Evolutionary conservation across 2,888 invertebrate genomes (phyloP), one percentile per base, ranked within the genome.

Genomic region (Conchocele bisecta): DNA sequence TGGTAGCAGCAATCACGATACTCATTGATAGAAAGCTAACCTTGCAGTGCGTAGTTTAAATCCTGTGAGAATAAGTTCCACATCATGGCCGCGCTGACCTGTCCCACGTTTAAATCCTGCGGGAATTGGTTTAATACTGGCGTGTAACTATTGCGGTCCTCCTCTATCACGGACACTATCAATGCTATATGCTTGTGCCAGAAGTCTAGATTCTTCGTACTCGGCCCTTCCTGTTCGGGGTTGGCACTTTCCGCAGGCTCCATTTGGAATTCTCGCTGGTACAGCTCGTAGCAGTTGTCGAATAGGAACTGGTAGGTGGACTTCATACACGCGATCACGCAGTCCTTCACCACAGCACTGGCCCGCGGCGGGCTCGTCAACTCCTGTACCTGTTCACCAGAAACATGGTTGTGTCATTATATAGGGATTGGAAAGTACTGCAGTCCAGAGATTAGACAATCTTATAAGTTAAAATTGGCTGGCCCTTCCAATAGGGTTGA

Each of bases 241-340:
- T 83, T 82, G 29, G 76, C 69, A 35, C 85, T 83, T 9, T 79
- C 76, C 26, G 83, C 51, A 15, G 75, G 84, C 42, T 89, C 89
- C 0, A 88, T 85, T 71, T 90, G 91, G 80, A 90, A 91, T 79
- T 91, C 91, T 53, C 91, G 80, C 79, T 96, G 96, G 92, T 97
- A 99, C 41, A 99, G 93, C 89, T 99, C 99, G 92, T 98, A 98
- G 89, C 99, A 99, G 93, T 99, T 98, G 92, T 98, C 99, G 92
- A 99, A 99, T 77, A 99, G 94, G 93, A 99, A 98, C 93, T 99
- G 98, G 93, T 99, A 99, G 83, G 99, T 99, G 77, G 98, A 98
- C 91, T 98, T 94, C 90, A 99, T 95, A 93, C 99, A 99, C 63
- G 98, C 98, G 91, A 97, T 98, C 63, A 98, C 99, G 92, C 99